Base-by-base conservation (phyloP, 2,888 invertebrate genomes). In the Formica aserva region DNA sequence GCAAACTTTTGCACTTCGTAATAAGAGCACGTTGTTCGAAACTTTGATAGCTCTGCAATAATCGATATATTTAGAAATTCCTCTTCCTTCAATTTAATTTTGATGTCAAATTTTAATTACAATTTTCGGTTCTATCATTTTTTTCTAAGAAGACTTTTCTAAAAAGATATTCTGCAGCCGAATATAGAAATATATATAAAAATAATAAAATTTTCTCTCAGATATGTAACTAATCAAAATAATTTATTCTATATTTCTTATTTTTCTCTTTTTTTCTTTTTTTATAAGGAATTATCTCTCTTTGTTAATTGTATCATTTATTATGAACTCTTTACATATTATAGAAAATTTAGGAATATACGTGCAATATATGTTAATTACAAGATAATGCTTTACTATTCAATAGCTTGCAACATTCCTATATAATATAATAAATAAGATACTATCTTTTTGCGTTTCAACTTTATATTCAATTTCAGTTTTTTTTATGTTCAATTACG, bases 1-100 rank as follows among this genome's bases (percentile, higher is more conserved):
- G 52, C 48, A 18, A 63, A 52, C 62, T 62, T 62, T 62, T 75
- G 2, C 9, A 32, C 45, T 75, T 32, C 22, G 35, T 48, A 48
- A 48, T 62, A 29, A 65, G 11, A 48, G 26, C 11, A 29, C 1
- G 29, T 71, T 71, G 55, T 32, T 26, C 6, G 29, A 35, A 76
- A 52, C 65, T 66, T 76, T 22, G 13, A 76, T 18, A 26, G 26
- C 29, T 66, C 15, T 35, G 4, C 35, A 55, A 52, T 45, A 38
- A 66, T 76, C 38, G 8, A 66, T 45, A 29, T 18, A 48, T 41
- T 29, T 15, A 35, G 22, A 75, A 32, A 18, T 48, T 32, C 1
- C 6, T 22, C 38, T 15, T 22, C 48, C 18, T 52, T 11, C 8
- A 13, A 3, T 55, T 62, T 65, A 41, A 41, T n/a, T 52, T 48